Conservation (phyloP, 2,797 vertebrate species). For the Coluber constrictor region DNA sequence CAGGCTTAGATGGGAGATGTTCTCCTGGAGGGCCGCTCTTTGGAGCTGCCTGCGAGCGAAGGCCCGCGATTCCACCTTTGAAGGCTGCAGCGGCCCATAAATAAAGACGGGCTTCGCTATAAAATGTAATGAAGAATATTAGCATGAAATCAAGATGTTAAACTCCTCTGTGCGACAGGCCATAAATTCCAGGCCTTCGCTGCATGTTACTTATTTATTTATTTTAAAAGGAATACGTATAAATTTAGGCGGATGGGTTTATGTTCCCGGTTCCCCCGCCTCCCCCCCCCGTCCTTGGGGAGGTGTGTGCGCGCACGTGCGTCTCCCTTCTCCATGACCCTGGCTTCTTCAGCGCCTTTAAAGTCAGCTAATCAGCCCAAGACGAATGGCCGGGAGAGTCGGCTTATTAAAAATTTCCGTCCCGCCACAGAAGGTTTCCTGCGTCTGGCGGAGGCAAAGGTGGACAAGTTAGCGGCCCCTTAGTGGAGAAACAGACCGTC, state of each 20-base stretch:
- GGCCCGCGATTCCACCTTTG: neutral
- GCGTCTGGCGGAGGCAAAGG: neutral
- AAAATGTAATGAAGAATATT: constrained; percentile 50
- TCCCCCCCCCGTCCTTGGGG: neutral
- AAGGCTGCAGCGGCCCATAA: neutral
- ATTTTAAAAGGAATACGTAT: neutral
- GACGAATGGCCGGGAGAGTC: neutral
- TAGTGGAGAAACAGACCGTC: neutral
- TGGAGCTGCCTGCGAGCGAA: neutral
- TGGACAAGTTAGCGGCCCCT: neutral
- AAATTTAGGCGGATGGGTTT: neutral
- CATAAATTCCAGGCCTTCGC: constrained; percentile 36
- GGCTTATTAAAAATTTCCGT: neutral
- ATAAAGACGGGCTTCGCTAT: constrained; percentile 28
- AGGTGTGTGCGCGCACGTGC: neutral
- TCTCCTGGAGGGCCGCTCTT: neutral
- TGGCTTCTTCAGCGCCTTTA: neutral
- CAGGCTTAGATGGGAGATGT: neutral
- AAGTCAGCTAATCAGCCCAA: neutral
- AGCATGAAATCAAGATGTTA: constrained; percentile 54
- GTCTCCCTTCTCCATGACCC: neutral
- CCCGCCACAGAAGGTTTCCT: neutral
- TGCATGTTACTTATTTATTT: neutral
- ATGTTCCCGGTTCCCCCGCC: neutral
- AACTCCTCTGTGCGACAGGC: constrained; percentile 45